phyloP scores from a whole-genome alignment of 2,888 invertebrate species.

The Drosophila kuntzei region DNA sequence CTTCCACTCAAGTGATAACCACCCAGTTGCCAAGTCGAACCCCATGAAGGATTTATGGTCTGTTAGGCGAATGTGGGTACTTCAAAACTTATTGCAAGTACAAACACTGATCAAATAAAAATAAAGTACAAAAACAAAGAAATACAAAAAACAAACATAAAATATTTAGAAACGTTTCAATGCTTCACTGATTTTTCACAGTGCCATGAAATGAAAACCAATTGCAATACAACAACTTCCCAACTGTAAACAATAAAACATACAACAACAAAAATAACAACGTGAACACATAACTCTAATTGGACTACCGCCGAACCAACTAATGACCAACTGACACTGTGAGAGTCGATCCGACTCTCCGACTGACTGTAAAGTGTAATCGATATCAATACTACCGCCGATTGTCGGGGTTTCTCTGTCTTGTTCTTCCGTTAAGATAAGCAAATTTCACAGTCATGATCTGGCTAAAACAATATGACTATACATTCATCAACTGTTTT shows the following conservation, averaged over 20 bases:
- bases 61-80: conserved; percentile 34
- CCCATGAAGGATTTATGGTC: conserved; percentile 63
- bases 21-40: conserved; percentile 8
- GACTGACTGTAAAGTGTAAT: conserved; percentile 33
- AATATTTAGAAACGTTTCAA: conserved; percentile 54
- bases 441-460: conserved; percentile 32
- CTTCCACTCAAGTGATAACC: conserved; percentile 51
- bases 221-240: conserved; percentile 42
- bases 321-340: conserved; percentile 39
- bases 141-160: conserved; percentile 21
- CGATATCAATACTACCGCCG: conserved; percentile 22
- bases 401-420: conserved; percentile 8
- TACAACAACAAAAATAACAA: conserved; percentile 11
- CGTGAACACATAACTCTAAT: conserved; percentile 54
- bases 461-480: conserved; percentile 14
- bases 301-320: conserved; percentile 42
- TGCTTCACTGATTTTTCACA: conserved; percentile 54
- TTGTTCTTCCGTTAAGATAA: conserved; percentile 33
- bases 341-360: conserved; percentile 24
- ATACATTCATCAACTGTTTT: conserved; percentile 3
- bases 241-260: conserved; percentile 53
- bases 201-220: conserved; percentile 34
- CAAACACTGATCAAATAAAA: conserved; percentile 22
- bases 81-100: conserved; percentile 31
- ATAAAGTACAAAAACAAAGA: conserved; percentile 2